These are phyloP conservation scores for Neodiprion virginianus DNA, from an alignment of 1,140 invertebrate species.

Conservation along the genomic window DNA sequence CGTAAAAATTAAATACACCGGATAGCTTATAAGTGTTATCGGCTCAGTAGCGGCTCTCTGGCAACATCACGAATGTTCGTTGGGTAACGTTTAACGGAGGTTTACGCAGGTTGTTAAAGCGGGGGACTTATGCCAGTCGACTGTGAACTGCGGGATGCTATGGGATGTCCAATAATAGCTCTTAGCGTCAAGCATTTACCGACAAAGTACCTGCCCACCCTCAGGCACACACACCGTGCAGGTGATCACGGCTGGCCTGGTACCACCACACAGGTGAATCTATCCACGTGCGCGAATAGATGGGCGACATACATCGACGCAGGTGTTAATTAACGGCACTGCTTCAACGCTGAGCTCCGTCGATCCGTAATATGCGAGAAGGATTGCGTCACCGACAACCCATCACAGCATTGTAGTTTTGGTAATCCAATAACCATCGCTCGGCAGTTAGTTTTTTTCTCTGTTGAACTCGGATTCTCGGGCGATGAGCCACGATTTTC, in stretches of 20 bases:
- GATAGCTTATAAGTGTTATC: no score
- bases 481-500: no score
- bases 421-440: no score
- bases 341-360: neutral
- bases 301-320: neutral
- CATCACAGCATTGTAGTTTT: no score
- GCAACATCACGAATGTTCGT: neutral
- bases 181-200: slow-evolving; percentile 1
- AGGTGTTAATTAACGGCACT: neutral
- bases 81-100: neutral
- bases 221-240: neutral
- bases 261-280: no score
- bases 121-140: neutral
- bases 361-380: neutral
- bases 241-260: no score
- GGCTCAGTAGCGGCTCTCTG: neutral
- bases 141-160: neutral
- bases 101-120: slow-evolving; percentile 3
- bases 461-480: no score
- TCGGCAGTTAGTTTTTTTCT: no score
- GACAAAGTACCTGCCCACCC: neutral
- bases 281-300: neutral
- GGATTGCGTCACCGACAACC: no score
- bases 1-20: no score
- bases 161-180: slow-evolving; percentile 7